Conservation (phyloP, 2,888 invertebrate species). For the Eupithecia pulchellata region DNA sequence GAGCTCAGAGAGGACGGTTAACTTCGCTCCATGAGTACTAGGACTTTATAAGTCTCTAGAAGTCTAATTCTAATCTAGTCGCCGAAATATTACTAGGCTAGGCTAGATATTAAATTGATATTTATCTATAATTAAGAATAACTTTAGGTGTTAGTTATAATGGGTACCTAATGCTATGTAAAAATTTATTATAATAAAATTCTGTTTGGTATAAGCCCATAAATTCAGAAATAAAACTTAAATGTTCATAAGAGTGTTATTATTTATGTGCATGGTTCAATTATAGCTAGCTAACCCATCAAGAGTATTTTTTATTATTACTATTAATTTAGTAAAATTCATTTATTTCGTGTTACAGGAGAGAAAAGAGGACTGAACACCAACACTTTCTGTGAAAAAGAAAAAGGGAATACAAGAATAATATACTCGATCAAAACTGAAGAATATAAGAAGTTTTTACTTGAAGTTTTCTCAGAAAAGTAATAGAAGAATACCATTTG, state of each 20-base stretch:
- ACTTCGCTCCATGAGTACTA: no score
- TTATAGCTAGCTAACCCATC: no score
- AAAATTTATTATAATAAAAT: background rate
- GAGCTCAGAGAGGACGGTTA: background rate
- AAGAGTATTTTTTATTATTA: no score
- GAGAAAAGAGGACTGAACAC: slow-evolving; percentile 63
- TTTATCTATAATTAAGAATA: no score
- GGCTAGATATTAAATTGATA: background rate
- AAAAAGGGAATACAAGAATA: slow-evolving; percentile 65
- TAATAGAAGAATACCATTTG: background rate
- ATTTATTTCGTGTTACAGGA: slow-evolving; percentile 55
- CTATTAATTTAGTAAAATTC: no score
- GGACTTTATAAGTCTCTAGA: background rate
- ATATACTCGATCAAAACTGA: slow-evolving; percentile 62
- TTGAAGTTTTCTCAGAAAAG: slow-evolving; percentile 56
- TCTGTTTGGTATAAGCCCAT: background rate
- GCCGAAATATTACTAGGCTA: background rate
- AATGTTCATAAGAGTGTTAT: no score
- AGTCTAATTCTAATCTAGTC: background rate
- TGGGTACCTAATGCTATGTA: background rate
- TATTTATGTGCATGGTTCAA: no score
- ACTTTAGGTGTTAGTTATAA: no score
- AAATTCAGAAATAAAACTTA: no score
- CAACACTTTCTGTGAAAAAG: slow-evolving; percentile 60
- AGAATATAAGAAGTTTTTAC: slow-evolving; percentile 61